Percentiles rank a stretch among this genome's conserved stretches.
phyloP scores from a whole-genome alignment of 2,797 vertebrate species.

The Neoniphon sammara region DNA sequence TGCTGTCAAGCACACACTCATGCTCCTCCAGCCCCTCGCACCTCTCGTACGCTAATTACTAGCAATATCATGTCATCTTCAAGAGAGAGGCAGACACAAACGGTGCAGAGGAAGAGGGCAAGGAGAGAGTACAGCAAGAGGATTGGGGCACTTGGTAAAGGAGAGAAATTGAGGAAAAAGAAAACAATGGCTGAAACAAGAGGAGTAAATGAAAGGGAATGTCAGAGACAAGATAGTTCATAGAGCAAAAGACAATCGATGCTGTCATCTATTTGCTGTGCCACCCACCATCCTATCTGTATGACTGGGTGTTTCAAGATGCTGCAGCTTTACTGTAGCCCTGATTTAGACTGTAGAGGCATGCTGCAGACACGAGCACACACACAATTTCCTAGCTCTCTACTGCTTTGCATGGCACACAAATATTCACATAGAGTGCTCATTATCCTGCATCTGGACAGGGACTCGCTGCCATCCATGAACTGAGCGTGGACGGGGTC shows the following conservation, averaged over 20 bases:
- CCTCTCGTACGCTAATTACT: conserved; percentile 60
- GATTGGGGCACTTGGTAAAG: conserved; percentile 8
- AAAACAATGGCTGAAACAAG: neutral
- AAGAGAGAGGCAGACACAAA: conserved; percentile 39
- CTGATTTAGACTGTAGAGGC: conserved; percentile 16
- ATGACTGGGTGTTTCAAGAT: neutral
- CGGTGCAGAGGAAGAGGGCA: conserved; percentile 4
- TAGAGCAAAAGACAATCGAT: conserved; percentile 57
- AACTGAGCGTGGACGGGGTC: conserved; percentile 9
- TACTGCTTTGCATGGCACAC: neutral
- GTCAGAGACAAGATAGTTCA: conserved; percentile 36
- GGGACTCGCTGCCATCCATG: conserved; percentile 2
- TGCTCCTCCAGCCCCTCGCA: conserved; percentile 35
- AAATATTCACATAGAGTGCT: neutral
- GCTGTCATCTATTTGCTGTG: conserved; percentile 48
- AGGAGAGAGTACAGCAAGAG: conserved; percentile 8
- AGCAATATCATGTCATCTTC: conserved; percentile 57
- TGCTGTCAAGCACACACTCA: conserved; percentile 49
- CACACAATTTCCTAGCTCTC: neutral
- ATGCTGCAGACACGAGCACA: neutral
- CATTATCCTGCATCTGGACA: neutral
- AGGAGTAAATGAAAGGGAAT: conserved; percentile 47
- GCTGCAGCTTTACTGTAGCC: conserved; percentile 4
- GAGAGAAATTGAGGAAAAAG: conserved; percentile 23
- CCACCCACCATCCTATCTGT: conserved; percentile 34